Base-by-base conservation (phyloP, 2,113 vertebrate species). In the Sturnus vulgaris region DNA sequence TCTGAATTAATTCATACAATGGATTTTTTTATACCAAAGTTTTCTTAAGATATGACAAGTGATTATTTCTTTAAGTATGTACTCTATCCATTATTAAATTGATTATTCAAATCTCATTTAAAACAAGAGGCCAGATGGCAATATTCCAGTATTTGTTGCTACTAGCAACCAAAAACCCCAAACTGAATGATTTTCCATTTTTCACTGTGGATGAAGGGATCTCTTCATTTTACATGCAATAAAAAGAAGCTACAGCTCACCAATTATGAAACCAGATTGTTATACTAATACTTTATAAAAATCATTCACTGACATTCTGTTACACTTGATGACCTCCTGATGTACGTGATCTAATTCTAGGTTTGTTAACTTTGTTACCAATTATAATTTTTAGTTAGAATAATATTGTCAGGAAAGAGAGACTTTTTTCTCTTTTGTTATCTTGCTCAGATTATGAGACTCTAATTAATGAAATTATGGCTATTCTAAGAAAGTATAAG, bases 81-180 rank as follows among this genome's bases (percentile, higher is more conserved):
- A 96, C 84, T 97, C 94, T 93, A 96, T 96, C 97, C 95, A 95
- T 97, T 98, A 98, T 97, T 97, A 98, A 98, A 98, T 97, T 98
- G 98, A 98, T 98, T 98, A 98, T 98, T 98, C 97, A 97, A 97
- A 98, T 98, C 93, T 98, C 97, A 97, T 97, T 98, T 98, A 82
- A 97, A 98, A 96, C 96, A 97, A 97, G 97, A 97, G 97, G 94
- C 97, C 97, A 98, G 97, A 98, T 98, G 98, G 98, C 98, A 98
- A 96, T 97, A 98, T 98, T 98, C 97, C 98, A 98, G 97, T 98
- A 97, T 98, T 98, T 98, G 98, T 98, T 98, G 98, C 98, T 97
- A 97, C 66, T 98, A 96, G 98, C 98, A 98, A 98, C 97, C 95
- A 97, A 92, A 97, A 97, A 93, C 88, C 94, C 96, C 93, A 98